These are phyloP conservation scores for Ypsolopha scabrella DNA, from an alignment of 2,888 invertebrate species.

Conservation along the genomic window DNA sequence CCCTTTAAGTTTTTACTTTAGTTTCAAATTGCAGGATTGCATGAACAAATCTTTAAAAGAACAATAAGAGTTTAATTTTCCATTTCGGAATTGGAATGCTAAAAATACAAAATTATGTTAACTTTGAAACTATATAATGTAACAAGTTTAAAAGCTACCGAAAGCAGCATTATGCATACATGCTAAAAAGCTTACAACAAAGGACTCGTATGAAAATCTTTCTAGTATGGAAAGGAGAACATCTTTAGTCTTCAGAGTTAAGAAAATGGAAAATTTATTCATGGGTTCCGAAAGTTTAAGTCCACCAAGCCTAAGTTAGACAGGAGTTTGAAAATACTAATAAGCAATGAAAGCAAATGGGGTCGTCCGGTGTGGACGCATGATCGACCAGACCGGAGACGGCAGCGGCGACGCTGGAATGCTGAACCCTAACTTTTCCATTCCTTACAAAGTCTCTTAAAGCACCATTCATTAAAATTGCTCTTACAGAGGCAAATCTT, in stretches of 20 bases:
- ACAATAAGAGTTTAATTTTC: background rate
- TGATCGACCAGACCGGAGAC: background rate
- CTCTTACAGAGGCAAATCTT: background rate
- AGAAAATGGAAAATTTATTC: too few species aligned
- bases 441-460: background rate
- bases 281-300: too few species aligned
- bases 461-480: slow-evolving; percentile 1
- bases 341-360: slow-evolving; percentile 43
- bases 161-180: too few species aligned
- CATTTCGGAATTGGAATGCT: slow-evolving; percentile 17
- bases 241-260: too few species aligned
- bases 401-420: background rate
- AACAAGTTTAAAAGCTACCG: too few species aligned
- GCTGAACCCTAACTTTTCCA: background rate
- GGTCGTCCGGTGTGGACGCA: slow-evolving; percentile 20
- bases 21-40: background rate
- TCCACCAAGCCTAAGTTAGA: too few species aligned
- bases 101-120: too few species aligned
- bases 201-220: too few species aligned
- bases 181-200: too few species aligned
- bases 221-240: too few species aligned
- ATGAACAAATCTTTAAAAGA: background rate
- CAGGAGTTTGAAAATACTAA: too few species aligned
- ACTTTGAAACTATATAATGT: too few species aligned
- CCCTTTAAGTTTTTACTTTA: slow-evolving; percentile 20